These are phyloP conservation scores for Capricornis sumatraensis DNA, from an alignment of 2,113 vertebrate genomes.

Conservation along the genomic window DNA sequence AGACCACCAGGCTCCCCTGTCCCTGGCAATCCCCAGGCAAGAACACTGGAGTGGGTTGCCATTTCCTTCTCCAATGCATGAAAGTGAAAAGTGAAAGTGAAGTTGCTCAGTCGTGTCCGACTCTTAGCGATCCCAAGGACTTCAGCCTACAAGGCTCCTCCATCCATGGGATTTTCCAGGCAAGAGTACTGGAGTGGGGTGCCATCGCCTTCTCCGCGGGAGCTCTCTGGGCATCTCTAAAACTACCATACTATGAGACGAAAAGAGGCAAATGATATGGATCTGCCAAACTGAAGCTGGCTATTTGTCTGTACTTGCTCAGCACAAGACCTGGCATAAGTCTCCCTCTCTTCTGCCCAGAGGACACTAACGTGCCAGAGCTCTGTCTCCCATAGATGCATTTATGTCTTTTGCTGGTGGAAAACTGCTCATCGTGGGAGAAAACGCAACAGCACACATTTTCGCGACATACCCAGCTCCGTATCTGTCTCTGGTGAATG, in stretches of 20 bases:
- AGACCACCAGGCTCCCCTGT: no score
- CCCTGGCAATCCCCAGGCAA: no score
- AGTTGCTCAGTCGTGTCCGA: no score
- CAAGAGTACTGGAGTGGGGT: no score
- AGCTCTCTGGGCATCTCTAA: background rate
- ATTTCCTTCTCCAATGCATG: no score
- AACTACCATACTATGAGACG: background rate
- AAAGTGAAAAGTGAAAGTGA: no score
- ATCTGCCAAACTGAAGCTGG: background rate
- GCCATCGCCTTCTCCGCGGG: background rate
- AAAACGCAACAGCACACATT: conserved; percentile 92
- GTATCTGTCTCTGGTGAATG: conserved; percentile 87
- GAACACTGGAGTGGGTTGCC: no score
- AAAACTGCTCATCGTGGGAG: conserved; percentile 83
- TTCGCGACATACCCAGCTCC: conserved; percentile 93
- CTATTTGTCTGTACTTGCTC: background rate
- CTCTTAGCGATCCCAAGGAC: no score
- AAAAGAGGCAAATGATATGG: background rate
- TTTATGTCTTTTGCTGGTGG: conserved; percentile 87
- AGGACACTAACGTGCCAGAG: background rate
- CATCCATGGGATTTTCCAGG: no score
- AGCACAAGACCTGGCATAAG: background rate
- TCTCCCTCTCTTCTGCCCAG: background rate
- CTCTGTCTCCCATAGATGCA: conserved; percentile 83
- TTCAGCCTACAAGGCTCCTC: no score